A percentile compares a stretch with the other conserved stretches of the same genome.
These are phyloP conservation scores for Drosophila greeni DNA, from an alignment of 2,888 invertebrate species.

Conservation along the genomic window DNA sequence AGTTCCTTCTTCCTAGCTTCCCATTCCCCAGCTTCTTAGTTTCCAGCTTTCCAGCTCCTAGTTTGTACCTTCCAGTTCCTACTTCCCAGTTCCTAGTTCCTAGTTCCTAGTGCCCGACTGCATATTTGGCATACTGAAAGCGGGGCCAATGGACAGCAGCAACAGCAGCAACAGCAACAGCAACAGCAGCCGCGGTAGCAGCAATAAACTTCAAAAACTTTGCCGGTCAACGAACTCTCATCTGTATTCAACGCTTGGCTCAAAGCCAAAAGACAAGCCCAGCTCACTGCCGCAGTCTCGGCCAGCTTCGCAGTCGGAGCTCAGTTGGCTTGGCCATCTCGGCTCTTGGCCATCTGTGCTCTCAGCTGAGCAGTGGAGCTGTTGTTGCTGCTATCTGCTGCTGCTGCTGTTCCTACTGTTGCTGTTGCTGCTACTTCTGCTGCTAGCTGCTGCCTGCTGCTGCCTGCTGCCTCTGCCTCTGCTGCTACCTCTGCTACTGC, in stretches of 20 bases:
- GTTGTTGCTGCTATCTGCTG: slow-evolving; percentile 7
- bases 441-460: slow-evolving; percentile 5
- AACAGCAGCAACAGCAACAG: slow-evolving; percentile 46
- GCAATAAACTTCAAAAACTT: slow-evolving; percentile 64
- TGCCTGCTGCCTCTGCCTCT: background rate
- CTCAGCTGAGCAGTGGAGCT: slow-evolving; percentile 16
- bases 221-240: slow-evolving; percentile 68
- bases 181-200: slow-evolving; percentile 43
- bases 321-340: slow-evolving; percentile 4
- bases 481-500: slow-evolving; percentile 3
- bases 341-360: slow-evolving; percentile 9
- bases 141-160: slow-evolving; percentile 60
- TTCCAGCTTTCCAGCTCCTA: too few relatives aligned
- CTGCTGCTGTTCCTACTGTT: background rate
- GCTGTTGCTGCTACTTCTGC: too few relatives aligned
- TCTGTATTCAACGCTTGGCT: slow-evolving; percentile 48
- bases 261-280: slow-evolving; percentile 54
- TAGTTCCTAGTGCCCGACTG: slow-evolving; percentile 64
- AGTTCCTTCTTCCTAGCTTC: too few relatives aligned
- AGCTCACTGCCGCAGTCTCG: slow-evolving; percentile 24
- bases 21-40: too few relatives aligned
- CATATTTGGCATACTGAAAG: slow-evolving; percentile 75
- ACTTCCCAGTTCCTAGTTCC: background rate
- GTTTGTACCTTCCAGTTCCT: too few relatives aligned
- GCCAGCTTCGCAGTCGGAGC: slow-evolving; percentile 13